Conservation (phyloP, 2,113 vertebrate genomes). For the Limanda limanda region DNA sequence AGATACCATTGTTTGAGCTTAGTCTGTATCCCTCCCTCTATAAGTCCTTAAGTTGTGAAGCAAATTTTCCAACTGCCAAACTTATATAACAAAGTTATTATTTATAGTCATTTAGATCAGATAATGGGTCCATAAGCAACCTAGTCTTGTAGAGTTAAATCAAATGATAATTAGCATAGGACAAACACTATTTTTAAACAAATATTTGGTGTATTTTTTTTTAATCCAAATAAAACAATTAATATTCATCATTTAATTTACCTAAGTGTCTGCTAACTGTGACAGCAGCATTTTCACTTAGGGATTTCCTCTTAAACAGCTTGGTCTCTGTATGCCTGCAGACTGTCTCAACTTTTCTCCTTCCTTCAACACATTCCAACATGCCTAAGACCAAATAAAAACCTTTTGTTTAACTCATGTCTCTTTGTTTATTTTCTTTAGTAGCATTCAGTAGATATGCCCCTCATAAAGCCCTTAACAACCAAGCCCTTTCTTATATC, state of each 20-base stretch:
- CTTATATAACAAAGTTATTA: background rate
- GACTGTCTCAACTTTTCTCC: conserved; percentile 30
- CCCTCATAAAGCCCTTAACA: no score
- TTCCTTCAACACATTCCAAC: conserved; percentile 55
- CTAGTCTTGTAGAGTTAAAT: background rate
- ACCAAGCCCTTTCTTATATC: no score
- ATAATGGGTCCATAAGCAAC: background rate
- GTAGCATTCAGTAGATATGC: no score
- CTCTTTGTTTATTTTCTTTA: background rate
- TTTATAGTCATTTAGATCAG: background rate
- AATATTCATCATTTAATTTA: background rate
- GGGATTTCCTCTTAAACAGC: conserved; percentile 9
- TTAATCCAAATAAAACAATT: background rate
- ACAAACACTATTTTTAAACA: background rate
- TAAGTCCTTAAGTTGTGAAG: background rate
- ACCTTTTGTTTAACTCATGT: conserved; percentile 34
- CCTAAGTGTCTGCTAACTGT: background rate
- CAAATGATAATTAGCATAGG: background rate
- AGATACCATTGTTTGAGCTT: background rate
- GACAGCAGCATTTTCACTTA: no score
- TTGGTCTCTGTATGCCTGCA: conserved; percentile 49
- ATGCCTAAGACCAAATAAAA: conserved; percentile 83
- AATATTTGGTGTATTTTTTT: no score
- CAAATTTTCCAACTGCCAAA: background rate
- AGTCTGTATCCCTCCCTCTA: background rate